Percentiles rank a stretch among this genome's conserved stretches.
Conservation (phyloP, 2,113 vertebrate species). For the Chunga burmeisteri region DNA sequence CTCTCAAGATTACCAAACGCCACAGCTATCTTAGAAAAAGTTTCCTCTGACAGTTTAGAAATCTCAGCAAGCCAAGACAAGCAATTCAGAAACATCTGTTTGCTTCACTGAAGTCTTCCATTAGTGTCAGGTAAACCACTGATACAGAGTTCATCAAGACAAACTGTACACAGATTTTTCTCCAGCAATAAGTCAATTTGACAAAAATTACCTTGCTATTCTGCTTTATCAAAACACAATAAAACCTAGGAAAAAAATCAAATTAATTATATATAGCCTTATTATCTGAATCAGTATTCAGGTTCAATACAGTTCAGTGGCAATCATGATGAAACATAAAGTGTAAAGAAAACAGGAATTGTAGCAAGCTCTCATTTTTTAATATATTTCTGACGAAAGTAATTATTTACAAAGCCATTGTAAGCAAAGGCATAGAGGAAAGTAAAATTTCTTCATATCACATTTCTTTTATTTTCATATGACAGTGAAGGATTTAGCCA, state of each 20-base stretch:
- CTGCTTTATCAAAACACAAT: not conserved
- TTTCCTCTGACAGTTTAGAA: not conserved
- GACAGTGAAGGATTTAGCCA: not conserved
- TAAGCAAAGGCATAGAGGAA: not conserved
- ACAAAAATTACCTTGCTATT: not conserved
- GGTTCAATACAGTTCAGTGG: not conserved
- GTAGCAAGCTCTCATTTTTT: not conserved
- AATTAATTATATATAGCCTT: not conserved
- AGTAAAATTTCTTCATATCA: not conserved
- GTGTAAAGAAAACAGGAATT: not conserved
- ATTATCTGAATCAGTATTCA: not conserved
- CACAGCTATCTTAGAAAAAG: not conserved
- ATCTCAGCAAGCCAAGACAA: slow-evolving; percentile 14
- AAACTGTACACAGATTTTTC: not conserved
- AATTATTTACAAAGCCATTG: not conserved
- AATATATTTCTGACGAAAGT: not conserved
- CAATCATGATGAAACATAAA: not conserved
- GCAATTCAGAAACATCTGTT: not conserved
- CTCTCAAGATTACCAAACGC: not conserved
- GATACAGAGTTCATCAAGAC: not conserved
- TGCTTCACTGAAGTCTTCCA: not conserved
- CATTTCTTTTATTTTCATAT: not conserved
- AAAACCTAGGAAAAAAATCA: not conserved
- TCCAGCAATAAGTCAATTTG: not conserved
- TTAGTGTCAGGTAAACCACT: slow-evolving; percentile 5